Evolutionary conservation across 1,140 invertebrate species (phyloP).

Genomic region (Saccostrea echinata): DNA sequence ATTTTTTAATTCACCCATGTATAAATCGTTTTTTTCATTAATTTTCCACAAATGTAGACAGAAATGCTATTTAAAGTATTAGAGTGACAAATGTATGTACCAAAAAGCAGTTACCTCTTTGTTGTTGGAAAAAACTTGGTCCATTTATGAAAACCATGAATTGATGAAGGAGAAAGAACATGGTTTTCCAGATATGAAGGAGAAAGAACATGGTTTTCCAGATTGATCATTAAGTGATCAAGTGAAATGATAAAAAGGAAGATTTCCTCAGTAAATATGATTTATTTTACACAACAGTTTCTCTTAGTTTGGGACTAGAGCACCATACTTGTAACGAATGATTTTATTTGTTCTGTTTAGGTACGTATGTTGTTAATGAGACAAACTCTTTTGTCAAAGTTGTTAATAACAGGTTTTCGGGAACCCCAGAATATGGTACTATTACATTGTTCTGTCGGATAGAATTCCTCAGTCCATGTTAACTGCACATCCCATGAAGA

Average conservation of each 20-base stretch:
- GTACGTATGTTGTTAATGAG: slow-evolving; percentile 3
- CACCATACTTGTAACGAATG: slow-evolving; percentile 4
- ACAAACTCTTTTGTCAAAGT: slow-evolving; percentile 20
- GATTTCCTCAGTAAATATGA: neutral
- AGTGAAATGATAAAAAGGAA: neutral
- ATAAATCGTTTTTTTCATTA: too few relatives aligned
- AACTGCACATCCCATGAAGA: slow-evolving; percentile 10
- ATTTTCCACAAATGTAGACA: too few relatives aligned
- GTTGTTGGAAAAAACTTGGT: too few relatives aligned
- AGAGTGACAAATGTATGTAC: too few relatives aligned
- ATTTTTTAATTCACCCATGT: too few relatives aligned
- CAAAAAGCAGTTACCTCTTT: too few relatives aligned
- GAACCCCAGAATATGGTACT: neutral
- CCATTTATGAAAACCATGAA: too few relatives aligned
- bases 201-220: too few relatives aligned
- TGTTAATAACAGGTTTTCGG: neutral
- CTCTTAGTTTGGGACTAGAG: neutral
- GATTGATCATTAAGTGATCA: too few relatives aligned
- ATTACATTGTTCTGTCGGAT: neutral
- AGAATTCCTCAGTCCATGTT: neutral
- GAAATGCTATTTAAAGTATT: too few relatives aligned
- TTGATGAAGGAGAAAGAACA: too few relatives aligned
- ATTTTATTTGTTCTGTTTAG: slow-evolving; percentile 9
- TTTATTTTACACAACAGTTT: neutral
- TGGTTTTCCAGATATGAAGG: too few relatives aligned